A percentile compares a stretch with the other conserved stretches of the same genome.
phyloP scores from a whole-genome alignment of 1,140 invertebrate species.

The Mizuhopecten yessoensis region DNA sequence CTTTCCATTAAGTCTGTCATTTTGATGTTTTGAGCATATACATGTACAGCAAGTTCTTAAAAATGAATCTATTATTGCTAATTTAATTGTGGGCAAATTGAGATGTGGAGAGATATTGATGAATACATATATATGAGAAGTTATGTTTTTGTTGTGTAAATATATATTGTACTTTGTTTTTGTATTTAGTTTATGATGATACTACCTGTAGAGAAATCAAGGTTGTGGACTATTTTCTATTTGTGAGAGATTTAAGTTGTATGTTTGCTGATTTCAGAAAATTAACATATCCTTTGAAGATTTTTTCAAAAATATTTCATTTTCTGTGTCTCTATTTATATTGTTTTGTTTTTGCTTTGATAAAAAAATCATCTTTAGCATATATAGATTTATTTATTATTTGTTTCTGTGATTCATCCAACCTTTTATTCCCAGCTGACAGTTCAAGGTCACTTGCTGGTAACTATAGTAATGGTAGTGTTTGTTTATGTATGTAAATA shows the following conservation, averaged over 20 bases:
- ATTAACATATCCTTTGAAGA: constrained; percentile 32
- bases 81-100: background rate
- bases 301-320: background rate
- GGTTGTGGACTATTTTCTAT: constrained; percentile 18
- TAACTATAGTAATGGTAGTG: background rate
- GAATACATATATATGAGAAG: constrained; percentile 18
- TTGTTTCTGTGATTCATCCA: constrained; percentile 22
- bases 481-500: background rate
- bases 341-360: constrained; percentile 39
- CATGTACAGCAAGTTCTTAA: constrained; percentile 13
- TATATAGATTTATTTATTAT: constrained; percentile 6
- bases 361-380: constrained; percentile 23
- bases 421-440: background rate
- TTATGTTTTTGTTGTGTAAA: constrained; percentile 29
- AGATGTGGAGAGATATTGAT: background rate
- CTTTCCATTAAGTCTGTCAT: constrained; percentile 26
- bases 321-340: constrained; percentile 15
- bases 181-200: constrained; percentile 32
- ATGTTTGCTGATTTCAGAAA: constrained; percentile 8
- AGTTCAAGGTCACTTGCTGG: background rate
- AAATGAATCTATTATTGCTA: constrained; percentile 1
- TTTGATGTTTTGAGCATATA: background rate
- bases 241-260: constrained; percentile 4
- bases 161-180: constrained; percentile 36
- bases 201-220: constrained; percentile 34